Evolutionary conservation across 2,113 vertebrate species (phyloP).

Genomic region (Amphilophus citrinellus): DNA sequence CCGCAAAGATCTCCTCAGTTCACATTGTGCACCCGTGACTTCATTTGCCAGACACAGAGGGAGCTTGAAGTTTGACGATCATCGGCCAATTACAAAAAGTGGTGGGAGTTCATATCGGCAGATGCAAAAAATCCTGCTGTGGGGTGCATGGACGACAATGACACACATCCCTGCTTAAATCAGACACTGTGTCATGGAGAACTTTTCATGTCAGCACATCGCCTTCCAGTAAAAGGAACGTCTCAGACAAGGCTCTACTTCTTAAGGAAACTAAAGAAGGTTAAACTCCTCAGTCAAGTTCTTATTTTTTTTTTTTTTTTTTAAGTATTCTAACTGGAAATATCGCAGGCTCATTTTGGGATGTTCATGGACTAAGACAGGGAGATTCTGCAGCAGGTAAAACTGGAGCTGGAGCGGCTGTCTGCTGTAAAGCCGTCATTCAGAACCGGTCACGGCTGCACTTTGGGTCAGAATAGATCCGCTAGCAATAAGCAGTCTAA

Average conservation of each 20-base stretch:
- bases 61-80: neutral
- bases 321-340: neutral
- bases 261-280: neutral
- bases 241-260: neutral
- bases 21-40: conserved; percentile 3
- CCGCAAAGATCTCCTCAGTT: neutral
- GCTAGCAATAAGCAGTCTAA: no score
- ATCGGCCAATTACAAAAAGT: neutral
- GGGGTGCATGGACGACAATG: neutral
- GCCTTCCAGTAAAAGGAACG: neutral
- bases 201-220: neutral
- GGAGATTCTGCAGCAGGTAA: neutral
- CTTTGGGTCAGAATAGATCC: no score
- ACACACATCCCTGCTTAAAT: no score
- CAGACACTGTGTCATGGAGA: neutral
- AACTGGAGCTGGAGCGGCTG: no score
- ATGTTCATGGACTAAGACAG: neutral
- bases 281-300: neutral
- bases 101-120: neutral
- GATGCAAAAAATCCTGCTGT: neutral
- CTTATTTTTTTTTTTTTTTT: neutral
- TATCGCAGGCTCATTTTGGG: neutral
- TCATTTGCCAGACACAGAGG: neutral
- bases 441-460: no score
- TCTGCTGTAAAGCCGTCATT: no score